Base-by-base conservation (phyloP, 2,888 invertebrate genomes). In the Ennomos quercinarius region DNA sequence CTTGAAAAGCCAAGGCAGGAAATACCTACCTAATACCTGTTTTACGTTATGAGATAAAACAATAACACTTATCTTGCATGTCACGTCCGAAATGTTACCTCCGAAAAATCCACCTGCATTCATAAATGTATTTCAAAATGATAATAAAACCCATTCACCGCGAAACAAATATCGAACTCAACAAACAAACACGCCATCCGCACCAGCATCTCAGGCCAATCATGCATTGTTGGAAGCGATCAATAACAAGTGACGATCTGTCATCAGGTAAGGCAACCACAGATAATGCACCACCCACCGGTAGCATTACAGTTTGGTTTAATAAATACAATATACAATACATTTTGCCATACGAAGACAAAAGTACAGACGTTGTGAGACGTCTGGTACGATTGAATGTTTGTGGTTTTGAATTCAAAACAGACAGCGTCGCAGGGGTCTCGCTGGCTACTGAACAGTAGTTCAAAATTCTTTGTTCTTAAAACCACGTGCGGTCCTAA, bases 251-350 rank as follows among this genome's bases (percentile, higher is more conserved):
- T 81, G 79, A 83, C 80, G 47, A 61, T 49, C 87, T 89, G 87
- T 91, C 91, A 83, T 84, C 90, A 81, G 83, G 83, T 83, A 81
- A 65, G 70, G 36, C 58, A 61, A 64, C 68, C 67, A 67, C 63
- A 67, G 17, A 37, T 63, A 63, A 75, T 75, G 79, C 61, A 72
- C 91, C 90, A 85, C 90, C 91, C 87, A 90, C 86, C 83, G 86
- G 78, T 83, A 84, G 80, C 83, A 90, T 91, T 77, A 91, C 88
- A 84, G 80, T 86, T 82, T 84, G 87, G 89, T 87, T 80, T 75
- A 70, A 72, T n/a, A n/a, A n/a, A n/a, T n/a, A n/a, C n/a, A n/a
- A n/a, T n/a, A n/a, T 81, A 89, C 88, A 89, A 90, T 85, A 71
- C 69, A 69, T 80, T 74, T 78, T 74, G 80, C 77, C 52, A 75